phyloP scores from a whole-genome alignment of 2,888 invertebrate genomes.

The Hydrotaea cyrtoneurina region DNA sequence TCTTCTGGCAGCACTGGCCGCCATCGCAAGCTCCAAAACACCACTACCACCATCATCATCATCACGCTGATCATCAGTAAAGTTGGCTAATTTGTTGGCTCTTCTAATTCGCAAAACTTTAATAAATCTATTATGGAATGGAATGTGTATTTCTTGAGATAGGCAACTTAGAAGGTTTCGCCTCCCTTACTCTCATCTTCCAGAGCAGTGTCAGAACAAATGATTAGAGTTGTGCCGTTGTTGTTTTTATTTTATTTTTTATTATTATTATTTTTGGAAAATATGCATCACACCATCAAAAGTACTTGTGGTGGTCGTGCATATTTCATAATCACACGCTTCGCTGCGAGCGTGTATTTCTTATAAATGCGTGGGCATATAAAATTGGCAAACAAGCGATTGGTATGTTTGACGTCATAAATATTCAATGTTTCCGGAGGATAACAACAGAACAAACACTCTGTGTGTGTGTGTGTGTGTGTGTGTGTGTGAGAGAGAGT shows the following conservation, averaged over 20 bases:
- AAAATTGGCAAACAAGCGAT: background rate
- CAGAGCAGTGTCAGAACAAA: background rate
- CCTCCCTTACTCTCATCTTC: no score
- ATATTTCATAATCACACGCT: background rate
- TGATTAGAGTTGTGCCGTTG: conserved; percentile 6
- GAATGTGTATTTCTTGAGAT: background rate
- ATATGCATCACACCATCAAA: background rate
- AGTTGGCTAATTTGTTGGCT: conserved; percentile 18
- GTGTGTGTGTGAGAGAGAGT: no score
- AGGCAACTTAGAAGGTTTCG: background rate
- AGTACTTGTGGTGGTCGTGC: background rate
- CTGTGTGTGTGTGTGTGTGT: no score
- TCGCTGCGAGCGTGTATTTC: background rate
- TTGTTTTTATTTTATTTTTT: background rate
- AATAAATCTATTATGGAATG: conserved; percentile 13
- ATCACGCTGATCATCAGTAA: background rate
- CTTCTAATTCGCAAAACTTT: background rate
- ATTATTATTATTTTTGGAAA: background rate
- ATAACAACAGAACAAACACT: background rate
- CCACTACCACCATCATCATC: background rate
- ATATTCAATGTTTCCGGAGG: conserved; percentile 7
- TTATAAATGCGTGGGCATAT: conserved; percentile 13
- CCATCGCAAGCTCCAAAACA: no score
- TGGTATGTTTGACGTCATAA: conserved; percentile 11
- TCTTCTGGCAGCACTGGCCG: no score